Conservation (phyloP, 37 sponge, comb jelly and placozoan genomes). For the Ianthella basta region DNA sequence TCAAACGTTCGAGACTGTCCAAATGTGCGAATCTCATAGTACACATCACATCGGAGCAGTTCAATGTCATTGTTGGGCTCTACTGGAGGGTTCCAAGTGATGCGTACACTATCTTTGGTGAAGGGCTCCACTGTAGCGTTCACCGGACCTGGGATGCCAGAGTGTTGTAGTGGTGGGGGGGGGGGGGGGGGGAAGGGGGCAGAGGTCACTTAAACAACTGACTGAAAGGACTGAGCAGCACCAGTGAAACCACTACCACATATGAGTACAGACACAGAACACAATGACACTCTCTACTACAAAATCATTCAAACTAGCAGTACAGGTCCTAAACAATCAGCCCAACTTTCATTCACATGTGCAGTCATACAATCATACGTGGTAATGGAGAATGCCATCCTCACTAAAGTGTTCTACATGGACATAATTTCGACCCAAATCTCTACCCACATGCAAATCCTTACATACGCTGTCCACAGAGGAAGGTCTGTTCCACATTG, state of each 20-base stretch:
- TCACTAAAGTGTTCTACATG: too few relatives aligned
- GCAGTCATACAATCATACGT: too few relatives aligned
- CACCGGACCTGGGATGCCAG: constrained; percentile 6
- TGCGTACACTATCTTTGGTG: background rate
- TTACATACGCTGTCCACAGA: constrained; percentile 27
- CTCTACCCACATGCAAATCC: background rate
- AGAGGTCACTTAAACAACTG: background rate
- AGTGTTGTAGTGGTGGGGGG: background rate
- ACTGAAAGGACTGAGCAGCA: background rate
- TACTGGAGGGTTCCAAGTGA: constrained; percentile 33
- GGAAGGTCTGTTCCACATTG: background rate
- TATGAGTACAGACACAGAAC: too few relatives aligned
- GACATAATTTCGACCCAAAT: too few relatives aligned
- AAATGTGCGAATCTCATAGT: background rate
- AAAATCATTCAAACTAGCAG: too few relatives aligned
- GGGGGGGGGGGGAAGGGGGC: background rate
- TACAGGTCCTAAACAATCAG: too few relatives aligned
- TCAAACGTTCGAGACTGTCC: too few relatives aligned
- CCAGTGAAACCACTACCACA: too few relatives aligned
- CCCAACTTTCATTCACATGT: too few relatives aligned
- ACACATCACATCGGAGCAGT: constrained; percentile 5
- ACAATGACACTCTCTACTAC: too few relatives aligned
- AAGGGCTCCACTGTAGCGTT: constrained; percentile 2
- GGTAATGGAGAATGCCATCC: too few relatives aligned
- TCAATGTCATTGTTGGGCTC: constrained; percentile 30